Evolutionary conservation across 2,888 invertebrate genomes (phyloP).

Genomic region (Melolontha melolontha): DNA sequence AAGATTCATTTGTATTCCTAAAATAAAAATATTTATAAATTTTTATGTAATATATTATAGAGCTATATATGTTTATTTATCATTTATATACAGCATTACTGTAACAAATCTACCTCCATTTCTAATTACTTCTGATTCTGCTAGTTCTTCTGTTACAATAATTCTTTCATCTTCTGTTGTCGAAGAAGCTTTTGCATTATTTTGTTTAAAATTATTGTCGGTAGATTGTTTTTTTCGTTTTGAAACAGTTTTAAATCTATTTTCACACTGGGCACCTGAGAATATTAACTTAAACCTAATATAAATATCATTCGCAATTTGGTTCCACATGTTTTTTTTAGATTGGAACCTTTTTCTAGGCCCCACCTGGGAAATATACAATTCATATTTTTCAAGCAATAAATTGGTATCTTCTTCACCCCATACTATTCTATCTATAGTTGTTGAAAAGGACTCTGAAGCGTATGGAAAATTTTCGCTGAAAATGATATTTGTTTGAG

Average conservation of each 20-base stretch:
- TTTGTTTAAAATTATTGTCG: constrained; percentile 19
- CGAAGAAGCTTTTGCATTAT: neutral
- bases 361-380: constrained; percentile 26
- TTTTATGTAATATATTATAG: neutral
- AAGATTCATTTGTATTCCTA: constrained; percentile 4
- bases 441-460: constrained; percentile 8
- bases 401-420: constrained; percentile 31
- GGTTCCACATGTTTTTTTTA: constrained; percentile 35
- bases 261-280: constrained; percentile 32
- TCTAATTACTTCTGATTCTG: constrained; percentile 1
- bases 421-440: constrained; percentile 22
- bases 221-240: constrained; percentile 25
- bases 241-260: constrained; percentile 33
- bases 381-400: constrained; percentile 28
- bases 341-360: constrained; percentile 32
- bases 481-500: neutral
- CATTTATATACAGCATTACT: neutral
- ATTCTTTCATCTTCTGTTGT: constrained; percentile 15
- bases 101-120: constrained; percentile 3
- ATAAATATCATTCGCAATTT: constrained; percentile 38
- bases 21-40: neutral
- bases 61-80: neutral
- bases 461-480: constrained; percentile 22
- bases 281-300: constrained; percentile 15
- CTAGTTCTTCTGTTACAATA: neutral